Evolutionary conservation across 2,888 invertebrate species (phyloP), one percentile per base, ranked within the genome.

Genomic region (Pseudolycoriella hygida): DNA sequence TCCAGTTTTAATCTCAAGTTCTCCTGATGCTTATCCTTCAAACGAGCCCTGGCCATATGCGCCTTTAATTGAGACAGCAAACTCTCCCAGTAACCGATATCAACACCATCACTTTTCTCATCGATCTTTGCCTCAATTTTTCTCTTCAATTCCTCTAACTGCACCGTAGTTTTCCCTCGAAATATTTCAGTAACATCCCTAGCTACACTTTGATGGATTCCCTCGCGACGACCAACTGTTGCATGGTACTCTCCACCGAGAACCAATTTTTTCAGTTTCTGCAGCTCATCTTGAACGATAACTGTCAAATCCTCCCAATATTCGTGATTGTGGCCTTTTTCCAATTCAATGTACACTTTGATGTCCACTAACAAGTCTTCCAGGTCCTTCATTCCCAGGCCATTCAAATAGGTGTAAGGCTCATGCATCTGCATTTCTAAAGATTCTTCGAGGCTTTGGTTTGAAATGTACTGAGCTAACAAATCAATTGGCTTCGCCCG

Each of bases 391-490:
- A 84, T 74, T 14, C 83, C 81, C 46, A 97, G 69, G 0, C 96
- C 94, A 58, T 90, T 87, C 1, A 98, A 72, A 60, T 93, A 93
- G 0, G 87, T 86, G 60, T 96, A 93, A 0, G 98, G 97, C 61
- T 98, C 96, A 59, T 94, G 92, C 88, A 98, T 90, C 67, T 97
- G 92, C 88, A 98, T 90, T 68, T 97, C 96, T 18, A 96, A 81
- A 1, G 92, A 87, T 55, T 93, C 85, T 44, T 87, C 86, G 51
- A 82, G 75, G 54, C 87, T 85, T 56, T 92, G 87, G 1, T 86
- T 83, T 59, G 86, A 85, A 46, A 96, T 88, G 58, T 97, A 98
- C 69, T 96, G 88, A 0, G 96, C 96, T 46, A 98, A 68, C 50
- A 97, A 70, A 71, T 99, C 98, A 52, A 99, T 98, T 0, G 98